phyloP scores from a whole-genome alignment of 2,888 invertebrate species.

The Drosophila kokeensis region DNA sequence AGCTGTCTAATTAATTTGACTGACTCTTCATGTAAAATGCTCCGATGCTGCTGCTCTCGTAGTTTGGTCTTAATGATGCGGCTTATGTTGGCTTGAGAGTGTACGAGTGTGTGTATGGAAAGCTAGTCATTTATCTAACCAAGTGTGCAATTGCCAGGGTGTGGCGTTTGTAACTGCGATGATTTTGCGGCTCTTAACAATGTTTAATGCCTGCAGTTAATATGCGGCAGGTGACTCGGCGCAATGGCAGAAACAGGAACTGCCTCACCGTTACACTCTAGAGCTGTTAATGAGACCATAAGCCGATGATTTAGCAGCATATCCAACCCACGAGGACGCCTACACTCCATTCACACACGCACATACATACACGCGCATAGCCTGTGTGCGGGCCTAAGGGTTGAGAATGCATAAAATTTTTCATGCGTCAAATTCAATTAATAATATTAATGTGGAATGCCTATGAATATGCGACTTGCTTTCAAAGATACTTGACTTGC shows the following conservation, averaged over 20 bases:
- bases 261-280: slow-evolving; percentile 11
- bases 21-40: slow-evolving; percentile 52
- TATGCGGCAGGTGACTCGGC: slow-evolving; percentile 75
- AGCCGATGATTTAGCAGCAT: slow-evolving; percentile 56
- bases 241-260: slow-evolving; percentile 39
- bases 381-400: slow-evolving; percentile 1
- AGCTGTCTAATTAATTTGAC: slow-evolving; percentile 78
- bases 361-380: background rate
- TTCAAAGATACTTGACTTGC: slow-evolving; percentile 57
- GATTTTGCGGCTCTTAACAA: slow-evolving; percentile 61
- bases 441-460: slow-evolving; percentile 73
- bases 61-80: slow-evolving; percentile 59
- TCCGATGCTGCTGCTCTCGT: slow-evolving; percentile 31
- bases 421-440: slow-evolving; percentile 80
- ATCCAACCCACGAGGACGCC: slow-evolving; percentile 15
- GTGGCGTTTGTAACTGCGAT: slow-evolving; percentile 39
- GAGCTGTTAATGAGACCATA: slow-evolving; percentile 64
- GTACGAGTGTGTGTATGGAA: slow-evolving; percentile 18
- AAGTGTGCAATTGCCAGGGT: slow-evolving; percentile 27
- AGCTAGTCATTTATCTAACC: slow-evolving; percentile 57
- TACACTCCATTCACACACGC: background rate
- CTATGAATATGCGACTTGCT: slow-evolving; percentile 62
- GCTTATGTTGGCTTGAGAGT: slow-evolving; percentile 37
- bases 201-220: slow-evolving; percentile 77
- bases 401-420: slow-evolving; percentile 69